These are phyloP conservation scores for Lithophane leautieri DNA, from an alignment of 2,888 invertebrate genomes.

Conservation along the genomic window DNA sequence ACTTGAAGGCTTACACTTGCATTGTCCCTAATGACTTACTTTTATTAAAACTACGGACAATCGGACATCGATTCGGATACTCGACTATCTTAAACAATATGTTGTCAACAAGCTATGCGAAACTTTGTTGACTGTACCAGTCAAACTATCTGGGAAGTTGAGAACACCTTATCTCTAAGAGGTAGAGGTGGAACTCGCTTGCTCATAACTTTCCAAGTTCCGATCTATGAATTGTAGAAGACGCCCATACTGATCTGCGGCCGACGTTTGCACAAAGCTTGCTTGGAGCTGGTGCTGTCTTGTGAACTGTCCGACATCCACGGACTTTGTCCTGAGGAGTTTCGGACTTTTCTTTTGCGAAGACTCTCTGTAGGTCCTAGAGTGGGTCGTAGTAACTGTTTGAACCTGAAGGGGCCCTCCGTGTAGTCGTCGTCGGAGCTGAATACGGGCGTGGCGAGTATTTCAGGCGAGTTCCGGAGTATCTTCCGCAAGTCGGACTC, in stretches of 20 bases:
- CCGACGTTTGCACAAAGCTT: conserved; percentile 84
- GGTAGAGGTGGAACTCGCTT: conserved; percentile 48
- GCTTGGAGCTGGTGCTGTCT: conserved; percentile 84
- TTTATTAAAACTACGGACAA: conserved; percentile 12
- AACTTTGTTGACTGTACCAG: conserved; percentile 36
- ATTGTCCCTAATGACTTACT: conserved; percentile 18
- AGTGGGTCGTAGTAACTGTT: conserved; percentile 92
- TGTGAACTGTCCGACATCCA: conserved; percentile 89
- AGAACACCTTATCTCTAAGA: conserved; percentile 40
- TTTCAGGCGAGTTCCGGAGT: conserved; percentile 87
- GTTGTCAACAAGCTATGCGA: conserved; percentile 34
- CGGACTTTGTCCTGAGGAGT: conserved; percentile 84
- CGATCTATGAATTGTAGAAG: conserved; percentile 79
- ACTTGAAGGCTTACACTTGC: conserved; percentile 6
- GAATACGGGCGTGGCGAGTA: conserved; percentile 85
- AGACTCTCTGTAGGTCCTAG: conserved; percentile 93
- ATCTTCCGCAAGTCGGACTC: conserved; percentile 87
- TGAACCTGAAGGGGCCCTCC: conserved; percentile 92
- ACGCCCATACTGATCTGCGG: conserved; percentile 89
- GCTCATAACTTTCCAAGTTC: conserved; percentile 34
- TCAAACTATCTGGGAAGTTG: conserved; percentile 36
- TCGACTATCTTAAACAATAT: conserved; percentile 20
- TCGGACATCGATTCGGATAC: conserved; percentile 1
- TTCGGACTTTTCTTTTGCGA: conserved; percentile 91
- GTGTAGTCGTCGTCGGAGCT: conserved; percentile 90